These are phyloP conservation scores for Melanerpes aurifrons DNA, from an alignment of 2,113 vertebrate genomes.

Conservation along the genomic window DNA sequence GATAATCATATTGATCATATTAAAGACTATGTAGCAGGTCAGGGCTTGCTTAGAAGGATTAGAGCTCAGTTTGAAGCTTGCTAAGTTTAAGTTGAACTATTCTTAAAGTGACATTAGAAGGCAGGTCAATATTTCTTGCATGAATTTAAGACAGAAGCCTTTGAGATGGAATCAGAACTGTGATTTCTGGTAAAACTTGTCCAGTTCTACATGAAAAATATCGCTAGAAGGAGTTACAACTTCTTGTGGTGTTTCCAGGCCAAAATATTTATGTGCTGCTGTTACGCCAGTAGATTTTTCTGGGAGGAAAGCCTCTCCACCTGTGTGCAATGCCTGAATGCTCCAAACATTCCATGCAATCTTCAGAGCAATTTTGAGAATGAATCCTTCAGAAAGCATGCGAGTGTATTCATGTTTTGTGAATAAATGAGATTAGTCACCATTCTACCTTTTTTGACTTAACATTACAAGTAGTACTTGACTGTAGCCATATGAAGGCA, in stretches of 20 bases:
- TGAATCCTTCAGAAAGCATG: constrained; percentile 52
- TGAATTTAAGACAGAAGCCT: neutral
- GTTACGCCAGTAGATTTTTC: constrained; percentile 31
- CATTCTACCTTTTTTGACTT: constrained; percentile 51
- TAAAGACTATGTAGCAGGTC: neutral
- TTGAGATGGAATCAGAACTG: neutral
- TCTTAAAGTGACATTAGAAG: neutral
- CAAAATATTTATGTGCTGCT: neutral
- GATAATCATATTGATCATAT: neutral
- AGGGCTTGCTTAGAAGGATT: neutral
- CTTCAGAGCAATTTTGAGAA: constrained; percentile 58
- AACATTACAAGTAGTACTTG: constrained; percentile 58
- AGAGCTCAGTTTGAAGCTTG: neutral
- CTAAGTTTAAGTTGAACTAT: neutral
- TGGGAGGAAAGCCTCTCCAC: constrained; percentile 23
- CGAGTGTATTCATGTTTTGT: neutral
- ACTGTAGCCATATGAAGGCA: constrained; percentile 51
- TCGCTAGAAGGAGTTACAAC: neutral
- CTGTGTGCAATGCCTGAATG: constrained; percentile 2
- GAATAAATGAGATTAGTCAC: constrained; percentile 51
- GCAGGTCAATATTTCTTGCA: neutral
- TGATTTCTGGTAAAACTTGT: constrained; percentile 2
- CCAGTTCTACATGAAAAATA: neutral
- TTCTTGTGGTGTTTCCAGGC: neutral
- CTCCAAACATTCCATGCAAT: constrained; percentile 53